Evolutionary conservation across 2,113 vertebrate genomes (phyloP).

Genomic region (Corythaeola cristata): DNA sequence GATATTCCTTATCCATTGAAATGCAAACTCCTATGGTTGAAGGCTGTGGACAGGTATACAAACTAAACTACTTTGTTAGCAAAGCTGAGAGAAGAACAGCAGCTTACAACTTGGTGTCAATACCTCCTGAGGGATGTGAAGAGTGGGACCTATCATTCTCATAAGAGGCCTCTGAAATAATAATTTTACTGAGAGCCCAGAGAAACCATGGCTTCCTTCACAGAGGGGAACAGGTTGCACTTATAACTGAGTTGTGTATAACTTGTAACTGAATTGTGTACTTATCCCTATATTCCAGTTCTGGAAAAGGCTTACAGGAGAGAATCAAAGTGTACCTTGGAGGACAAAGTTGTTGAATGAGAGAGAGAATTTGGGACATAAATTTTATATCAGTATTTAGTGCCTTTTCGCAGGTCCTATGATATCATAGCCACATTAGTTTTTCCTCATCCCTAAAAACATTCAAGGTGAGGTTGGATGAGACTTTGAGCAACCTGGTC

Average conservation of each 20-base stretch:
- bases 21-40: not conserved
- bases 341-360: not conserved
- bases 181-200: not conserved
- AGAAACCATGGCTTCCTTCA: rapidly evolving
- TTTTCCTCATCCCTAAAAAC: not conserved
- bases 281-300: not conserved
- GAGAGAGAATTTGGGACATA: not conserved
- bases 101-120: not conserved
- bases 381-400: not conserved
- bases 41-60: not conserved
- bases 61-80: not conserved
- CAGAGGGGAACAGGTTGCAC: not conserved
- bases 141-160: not conserved
- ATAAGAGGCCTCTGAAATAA: not conserved
- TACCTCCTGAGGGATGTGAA: not conserved
- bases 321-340: not conserved
- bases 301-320: not conserved
- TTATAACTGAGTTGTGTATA: not conserved
- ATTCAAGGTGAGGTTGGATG: not conserved
- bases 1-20: not conserved
- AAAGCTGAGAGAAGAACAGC: not conserved
- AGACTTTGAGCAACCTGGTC: not conserved
- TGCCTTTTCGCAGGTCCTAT: not conserved
- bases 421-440: no score
- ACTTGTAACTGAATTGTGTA: not conserved